A percentile compares a stretch with the other conserved stretches of the same genome.
phyloP scores from a whole-genome alignment of 2,888 invertebrate species.

The Aethes cnicana region DNA sequence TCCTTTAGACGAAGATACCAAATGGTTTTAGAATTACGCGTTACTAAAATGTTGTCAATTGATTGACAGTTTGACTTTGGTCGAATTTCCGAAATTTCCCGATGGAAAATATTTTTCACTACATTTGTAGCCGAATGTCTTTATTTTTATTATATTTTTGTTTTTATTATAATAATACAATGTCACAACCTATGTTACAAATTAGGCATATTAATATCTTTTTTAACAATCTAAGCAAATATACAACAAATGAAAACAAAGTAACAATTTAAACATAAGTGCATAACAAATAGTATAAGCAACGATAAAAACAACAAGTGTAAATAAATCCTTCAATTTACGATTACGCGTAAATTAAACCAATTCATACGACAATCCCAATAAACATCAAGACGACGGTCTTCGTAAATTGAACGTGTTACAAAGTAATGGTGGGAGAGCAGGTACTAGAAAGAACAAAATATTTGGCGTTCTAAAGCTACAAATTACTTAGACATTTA shows the following conservation, averaged over 20 bases:
- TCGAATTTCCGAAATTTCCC: too few species aligned
- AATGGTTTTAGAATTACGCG: too few species aligned
- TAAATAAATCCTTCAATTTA: too few species aligned
- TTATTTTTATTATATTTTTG: not conserved
- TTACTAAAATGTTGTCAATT: too few species aligned
- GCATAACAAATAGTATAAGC: slow-evolving; percentile 21
- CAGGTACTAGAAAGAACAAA: slow-evolving; percentile 24
- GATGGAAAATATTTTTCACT: too few species aligned
- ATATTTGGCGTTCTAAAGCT: slow-evolving; percentile 28
- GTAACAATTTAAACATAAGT: slow-evolving; percentile 16
- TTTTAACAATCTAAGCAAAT: slow-evolving; percentile 1
- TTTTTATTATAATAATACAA: slow-evolving; percentile 8
- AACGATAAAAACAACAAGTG: slow-evolving; percentile 25
- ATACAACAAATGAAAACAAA: slow-evolving; percentile 16
- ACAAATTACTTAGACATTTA: slow-evolving; percentile 3
- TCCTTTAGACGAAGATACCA: too few species aligned
- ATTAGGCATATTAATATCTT: slow-evolving; percentile 5
- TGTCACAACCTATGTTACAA: slow-evolving; percentile 19
- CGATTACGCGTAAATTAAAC: too few species aligned
- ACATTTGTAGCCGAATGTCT: too few species aligned
- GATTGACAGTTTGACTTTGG: too few species aligned
- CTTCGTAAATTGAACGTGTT: too few species aligned
- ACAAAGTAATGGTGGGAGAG: slow-evolving; percentile 15
- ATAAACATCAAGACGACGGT: too few species aligned
- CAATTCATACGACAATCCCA: too few species aligned